Base-by-base conservation (phyloP, 2,888 invertebrate species). In the Scaptomyza flava region DNA sequence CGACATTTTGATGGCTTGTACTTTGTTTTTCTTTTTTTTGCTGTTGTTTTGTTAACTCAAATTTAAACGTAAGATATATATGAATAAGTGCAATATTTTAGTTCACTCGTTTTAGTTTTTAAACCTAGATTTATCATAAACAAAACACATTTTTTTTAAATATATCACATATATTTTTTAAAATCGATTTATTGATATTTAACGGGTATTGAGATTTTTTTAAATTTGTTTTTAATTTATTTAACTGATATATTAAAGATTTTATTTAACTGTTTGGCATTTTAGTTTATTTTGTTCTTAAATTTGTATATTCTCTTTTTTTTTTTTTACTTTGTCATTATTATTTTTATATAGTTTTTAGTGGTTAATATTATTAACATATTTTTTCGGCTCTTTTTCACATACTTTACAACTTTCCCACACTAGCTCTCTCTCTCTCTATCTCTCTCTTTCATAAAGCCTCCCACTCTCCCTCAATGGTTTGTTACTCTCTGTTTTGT, bases 1-100 rank as follows among this genome's bases (percentile, higher is more conserved):
- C 33, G 91, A 90, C 91, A 91, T 92, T 75, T 86, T 80, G 67
- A 66, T 80, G 71, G 81, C 68, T 60, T 68, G 17, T 56, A 50
- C 58, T 57, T 41, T 31, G 45, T 14, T 6, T 41, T 58, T 51
- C 20, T 62, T 36, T 34, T n/a, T 50, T 34, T n/a, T 50, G n/a
- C 48, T 47, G 8, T 48, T 12, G 43, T 14, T 38, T 52, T 33
- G 52, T 33, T 9, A 41, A 38, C 14, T 38, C 36, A 41, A 57
- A 47, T 57, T 65, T 63, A 42, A 36, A 14, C 38, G 17, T 20
- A 36, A 14, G 46, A 54, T 53, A 63, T 53, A 63, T 38, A 33
- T 11, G 20, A 8, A 51, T 50, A 43, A n/a, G 20, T 38, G 0
- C 30, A 23, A 23, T 9, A 41, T 9, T 34, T 42, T 45, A 17